Conservation (phyloP, 2,113 vertebrate species). For the Antigone vipio region DNA sequence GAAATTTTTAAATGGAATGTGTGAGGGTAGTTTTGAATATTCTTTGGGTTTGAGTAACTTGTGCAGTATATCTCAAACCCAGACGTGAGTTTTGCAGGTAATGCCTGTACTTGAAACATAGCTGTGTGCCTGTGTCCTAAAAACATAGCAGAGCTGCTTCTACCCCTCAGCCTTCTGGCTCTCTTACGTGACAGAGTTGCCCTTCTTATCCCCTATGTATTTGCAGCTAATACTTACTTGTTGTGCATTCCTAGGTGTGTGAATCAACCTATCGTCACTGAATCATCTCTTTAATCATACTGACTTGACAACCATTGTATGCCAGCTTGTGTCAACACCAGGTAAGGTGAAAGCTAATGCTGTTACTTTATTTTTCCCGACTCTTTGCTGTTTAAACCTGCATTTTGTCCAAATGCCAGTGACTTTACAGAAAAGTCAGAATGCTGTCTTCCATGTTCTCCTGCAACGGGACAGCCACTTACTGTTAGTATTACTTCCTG, state of each 20-base stretch:
- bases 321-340: background rate
- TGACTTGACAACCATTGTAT: background rate
- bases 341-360: slow-evolving; percentile 25
- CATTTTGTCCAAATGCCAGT: background rate
- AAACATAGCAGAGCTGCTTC: background rate
- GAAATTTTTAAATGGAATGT: background rate
- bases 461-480: background rate
- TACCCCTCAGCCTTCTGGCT: background rate
- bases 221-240: background rate
- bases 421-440: background rate
- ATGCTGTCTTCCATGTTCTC: background rate
- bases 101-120: background rate
- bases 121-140: background rate
- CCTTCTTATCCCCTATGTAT: background rate
- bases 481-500: background rate
- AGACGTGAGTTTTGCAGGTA: background rate
- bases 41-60: background rate
- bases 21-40: background rate
- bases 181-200: background rate
- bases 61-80: background rate
- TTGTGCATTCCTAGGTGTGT: background rate
- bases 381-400: background rate
- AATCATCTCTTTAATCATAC: background rate
- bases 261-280: background rate
- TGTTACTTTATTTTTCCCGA: background rate